Base-by-base conservation (phyloP, 2,113 vertebrate genomes). In the Chinchilla lanigera region DNA sequence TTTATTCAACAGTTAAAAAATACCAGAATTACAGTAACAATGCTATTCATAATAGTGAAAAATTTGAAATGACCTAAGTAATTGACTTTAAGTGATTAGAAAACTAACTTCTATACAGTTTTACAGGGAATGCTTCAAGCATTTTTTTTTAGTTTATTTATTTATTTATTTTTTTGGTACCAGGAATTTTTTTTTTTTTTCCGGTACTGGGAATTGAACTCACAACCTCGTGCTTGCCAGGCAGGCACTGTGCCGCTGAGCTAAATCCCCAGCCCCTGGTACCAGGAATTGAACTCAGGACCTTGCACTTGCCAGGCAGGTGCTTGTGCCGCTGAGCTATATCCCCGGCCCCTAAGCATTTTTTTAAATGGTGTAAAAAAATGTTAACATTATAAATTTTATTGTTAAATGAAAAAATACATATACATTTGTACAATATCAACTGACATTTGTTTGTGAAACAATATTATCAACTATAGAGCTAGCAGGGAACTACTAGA, bases 1-100 rank as follows among this genome's bases (percentile, higher is more conserved):
- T 86, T 92, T 87, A 95, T 87, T 73, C 30, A 95, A 50, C 75
- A 75, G 26, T 94, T 96, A 94, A 86, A 75, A 69, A 95, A 54
- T 93, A 92, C 60, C 47, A 92, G 58, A 86, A 44, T 88, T 96
- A 71, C 77, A 14, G 93, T 75, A 44, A 26, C 16, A 93, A 20
- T 88, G 16, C 44, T 89, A 47, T 94, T 81, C 81, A 86, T 26
- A 96, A 47, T 78, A 93, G 77, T 86, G 35, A 93, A 87, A 88
- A 90, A 47, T 56, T 22, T 35, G 20, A 82, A 52, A 58, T n/a
- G 52, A 47, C 30, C 65, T 86, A 86, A 93, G 47, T 84, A 6
- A 82, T 19, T 84, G 33, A 88, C 73, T 85, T 86, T 61, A 38
- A 26, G 71, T 24, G 61, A 77, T 89, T 92, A 73, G 80, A 93